Evolutionary conservation across 2,113 vertebrate species (phyloP).

Genomic region (Illadopsis cleaveri): DNA sequence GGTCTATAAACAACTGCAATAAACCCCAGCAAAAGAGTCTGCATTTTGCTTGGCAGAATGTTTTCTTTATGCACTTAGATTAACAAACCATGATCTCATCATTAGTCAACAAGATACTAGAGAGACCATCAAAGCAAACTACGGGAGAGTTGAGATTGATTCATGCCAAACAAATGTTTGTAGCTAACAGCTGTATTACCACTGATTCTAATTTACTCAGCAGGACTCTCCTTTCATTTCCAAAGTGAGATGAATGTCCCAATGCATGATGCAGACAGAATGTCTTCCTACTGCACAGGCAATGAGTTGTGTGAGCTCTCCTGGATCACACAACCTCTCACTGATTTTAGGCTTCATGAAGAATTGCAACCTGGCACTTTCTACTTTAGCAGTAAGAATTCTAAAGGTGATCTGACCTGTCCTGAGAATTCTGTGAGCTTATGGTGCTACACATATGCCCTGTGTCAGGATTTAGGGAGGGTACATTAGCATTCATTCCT

Average conservation of each 20-base stretch:
- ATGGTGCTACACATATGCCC: background rate
- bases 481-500: background rate
- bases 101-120: slow-evolving; percentile 81
- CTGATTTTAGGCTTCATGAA: background rate
- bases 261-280: slow-evolving; percentile 27
- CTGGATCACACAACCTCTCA: background rate
- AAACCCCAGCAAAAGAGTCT: slow-evolving; percentile 49
- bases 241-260: slow-evolving; percentile 64
- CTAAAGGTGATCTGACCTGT: background rate
- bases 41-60: slow-evolving; percentile 70
- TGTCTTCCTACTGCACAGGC: slow-evolving; percentile 5
- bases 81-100: slow-evolving; percentile 82
- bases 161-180: slow-evolving; percentile 79
- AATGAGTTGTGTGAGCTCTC: slow-evolving; percentile 30
- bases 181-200: slow-evolving; percentile 78
- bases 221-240: slow-evolving; percentile 73
- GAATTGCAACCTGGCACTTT: background rate
- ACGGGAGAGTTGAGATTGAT: slow-evolving; percentile 73
- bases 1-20: slow-evolving; percentile 71
- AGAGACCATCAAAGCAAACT: slow-evolving; percentile 84
- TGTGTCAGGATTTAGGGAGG: background rate
- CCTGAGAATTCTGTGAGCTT: background rate
- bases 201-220: slow-evolving; percentile 74
- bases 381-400: background rate
- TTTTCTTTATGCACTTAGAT: slow-evolving; percentile 79